Evolutionary conservation across 2,113 vertebrate genomes (phyloP).

Genomic region (Quiscalus mexicanus): DNA sequence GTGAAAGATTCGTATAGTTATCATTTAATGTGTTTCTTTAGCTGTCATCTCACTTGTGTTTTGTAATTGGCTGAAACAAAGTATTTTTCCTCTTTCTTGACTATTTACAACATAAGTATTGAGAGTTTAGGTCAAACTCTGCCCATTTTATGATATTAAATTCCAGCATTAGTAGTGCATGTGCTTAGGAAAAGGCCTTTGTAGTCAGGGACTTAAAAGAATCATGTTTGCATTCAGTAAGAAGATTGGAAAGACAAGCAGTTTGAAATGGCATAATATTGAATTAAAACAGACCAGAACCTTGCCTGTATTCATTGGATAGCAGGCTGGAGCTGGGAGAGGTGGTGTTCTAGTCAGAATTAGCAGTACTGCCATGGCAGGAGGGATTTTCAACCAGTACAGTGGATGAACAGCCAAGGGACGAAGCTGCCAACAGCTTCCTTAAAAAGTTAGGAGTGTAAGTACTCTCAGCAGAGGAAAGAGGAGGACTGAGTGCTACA

Average conservation of each 20-base stretch:
- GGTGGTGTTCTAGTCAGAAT: neutral
- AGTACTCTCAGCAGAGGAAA: neutral
- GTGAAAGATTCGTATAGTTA: neutral
- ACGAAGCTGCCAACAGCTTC: neutral
- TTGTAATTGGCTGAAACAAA: neutral
- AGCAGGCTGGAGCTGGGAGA: neutral
- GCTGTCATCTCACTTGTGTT: neutral
- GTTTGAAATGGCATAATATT: neutral
- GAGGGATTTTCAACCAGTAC: neutral
- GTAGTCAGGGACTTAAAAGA: neutral
- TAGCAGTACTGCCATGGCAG: neutral
- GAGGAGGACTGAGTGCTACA: neutral
- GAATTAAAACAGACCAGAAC: neutral
- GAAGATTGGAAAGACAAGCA: neutral
- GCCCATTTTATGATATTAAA: neutral
- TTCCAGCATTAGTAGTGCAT: neutral
- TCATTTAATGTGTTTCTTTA: neutral
- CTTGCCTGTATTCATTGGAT: neutral
- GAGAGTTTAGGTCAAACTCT: neutral
- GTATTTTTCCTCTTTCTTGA: neutral
- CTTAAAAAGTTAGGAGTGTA: neutral
- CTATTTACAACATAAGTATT: neutral
- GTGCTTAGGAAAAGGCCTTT: neutral
- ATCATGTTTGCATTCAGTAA: neutral
- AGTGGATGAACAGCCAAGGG: neutral